Base-by-base conservation (phyloP, 2,888 invertebrate genomes). In the Neoaliturus tenellus region DNA sequence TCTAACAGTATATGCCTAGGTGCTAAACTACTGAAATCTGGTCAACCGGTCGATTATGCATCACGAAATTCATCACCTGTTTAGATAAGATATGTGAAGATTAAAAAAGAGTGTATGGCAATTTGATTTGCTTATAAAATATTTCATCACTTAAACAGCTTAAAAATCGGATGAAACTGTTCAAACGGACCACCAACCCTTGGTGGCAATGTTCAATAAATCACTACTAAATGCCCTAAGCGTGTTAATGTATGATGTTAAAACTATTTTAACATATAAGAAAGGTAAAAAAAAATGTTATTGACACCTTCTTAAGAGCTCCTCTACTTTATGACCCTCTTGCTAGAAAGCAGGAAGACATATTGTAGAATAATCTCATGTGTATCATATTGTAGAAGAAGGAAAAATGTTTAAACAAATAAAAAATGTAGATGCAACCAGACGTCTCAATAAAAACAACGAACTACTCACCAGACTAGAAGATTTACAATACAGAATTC, bases 51-150 rank as follows among this genome's bases (percentile, higher is more conserved):
- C 14, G 67, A 48, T 10, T 83, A 55, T 69, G 83, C 80, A 4
- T 85, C 82, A 23, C 62, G 55, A 31, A 82, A 62, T 25, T 67
- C 83, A 31, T 69, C 85, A 71, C 33, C 23, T 12, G 73, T 69
- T n/a, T 73, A 84, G 41, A 41, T 23, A 17, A 71, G 35, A 4
- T 84, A 81, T 41, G 71, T 81, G 2, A 73, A 84, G 39, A 84
- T 82, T 23, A 73, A 84, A 33, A 81, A 84, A 73, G 81, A 84
- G 33, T 35, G 69, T 23, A 35, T 84, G 31, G 81, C 81, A n/a
- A 48, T 82, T n/a, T 12, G 69, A 12, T 84, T 84, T 81, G 41
- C 81, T 6, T 84, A 69, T 69, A 48, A 73, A 20, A 58, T 51
- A 48, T 84, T 84, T 81, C 73, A 84, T 71, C 51, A 84, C 35